Conservation (phyloP, 2,113 vertebrate genomes). For the human (Homo sapiens) region DNA sequence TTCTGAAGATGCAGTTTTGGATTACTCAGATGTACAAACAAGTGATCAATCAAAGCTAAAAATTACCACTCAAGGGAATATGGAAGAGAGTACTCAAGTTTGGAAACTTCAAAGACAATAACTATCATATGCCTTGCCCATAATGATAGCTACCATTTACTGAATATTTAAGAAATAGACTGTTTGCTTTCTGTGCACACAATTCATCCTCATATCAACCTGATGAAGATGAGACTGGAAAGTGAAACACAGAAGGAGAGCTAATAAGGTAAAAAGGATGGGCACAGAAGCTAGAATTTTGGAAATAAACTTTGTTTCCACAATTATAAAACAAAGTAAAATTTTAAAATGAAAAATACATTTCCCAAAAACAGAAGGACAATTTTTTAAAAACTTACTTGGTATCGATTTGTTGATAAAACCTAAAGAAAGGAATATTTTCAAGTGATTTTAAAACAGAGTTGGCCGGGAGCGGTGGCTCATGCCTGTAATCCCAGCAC, state of each 20-base stretch:
- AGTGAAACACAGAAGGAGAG: not conserved
- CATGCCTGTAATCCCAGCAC: too few species aligned
- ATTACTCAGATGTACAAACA: not conserved
- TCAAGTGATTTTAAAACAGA: slow-evolving; percentile 22
- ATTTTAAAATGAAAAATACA: not conserved
- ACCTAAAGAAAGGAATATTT: not conserved
- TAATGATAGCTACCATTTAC: not conserved
- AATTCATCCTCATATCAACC: not conserved
- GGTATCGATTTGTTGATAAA: not conserved
- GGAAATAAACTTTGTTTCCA: not conserved
- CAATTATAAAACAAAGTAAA: not conserved
- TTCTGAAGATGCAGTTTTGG: not conserved
- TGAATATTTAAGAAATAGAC: not conserved
- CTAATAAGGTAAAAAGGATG: not conserved
- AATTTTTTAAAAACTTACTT: not conserved
- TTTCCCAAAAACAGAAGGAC: not conserved
- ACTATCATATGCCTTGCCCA: not conserved
- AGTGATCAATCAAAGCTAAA: not conserved
- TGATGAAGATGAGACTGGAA: not conserved
- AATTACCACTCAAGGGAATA: not conserved
- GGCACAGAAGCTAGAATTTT: not conserved
- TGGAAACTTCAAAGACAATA: not conserved
- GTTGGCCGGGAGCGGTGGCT: too few species aligned
- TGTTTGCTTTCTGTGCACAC: not conserved
- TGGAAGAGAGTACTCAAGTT: not conserved